Conservation (phyloP, 1,140 invertebrate species). For the Monochamus saltuarius region DNA sequence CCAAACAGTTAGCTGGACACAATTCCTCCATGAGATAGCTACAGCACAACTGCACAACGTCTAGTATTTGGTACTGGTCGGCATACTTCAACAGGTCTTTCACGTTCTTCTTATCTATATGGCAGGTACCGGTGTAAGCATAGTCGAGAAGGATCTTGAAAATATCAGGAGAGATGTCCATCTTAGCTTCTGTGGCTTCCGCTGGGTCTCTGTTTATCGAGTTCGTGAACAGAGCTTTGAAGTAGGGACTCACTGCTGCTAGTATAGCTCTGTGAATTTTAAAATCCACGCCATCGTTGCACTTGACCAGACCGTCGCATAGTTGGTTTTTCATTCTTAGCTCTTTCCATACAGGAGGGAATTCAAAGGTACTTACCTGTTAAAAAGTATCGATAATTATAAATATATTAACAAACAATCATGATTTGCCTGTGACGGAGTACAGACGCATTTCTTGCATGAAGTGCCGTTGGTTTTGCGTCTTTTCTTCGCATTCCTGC, state of each 20-base stretch:
- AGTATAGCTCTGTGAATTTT: conserved; percentile 66
- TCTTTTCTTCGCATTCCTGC: conserved; percentile 3
- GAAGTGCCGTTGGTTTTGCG: background rate
- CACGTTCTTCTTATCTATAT: conserved; percentile 61
- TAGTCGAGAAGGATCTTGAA: conserved; percentile 64
- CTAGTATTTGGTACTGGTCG: conserved; percentile 65
- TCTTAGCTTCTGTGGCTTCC: conserved; percentile 56
- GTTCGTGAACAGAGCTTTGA: conserved; percentile 65
- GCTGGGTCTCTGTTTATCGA: conserved; percentile 57
- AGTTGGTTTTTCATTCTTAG: conserved; percentile 60
- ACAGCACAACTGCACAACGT: conserved; percentile 66
- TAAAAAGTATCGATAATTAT: background rate
- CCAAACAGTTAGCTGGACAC: conserved; percentile 54
- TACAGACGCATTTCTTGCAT: conserved; percentile 11
- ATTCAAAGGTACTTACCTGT: conserved; percentile 49
- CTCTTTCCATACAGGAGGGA: conserved; percentile 65
- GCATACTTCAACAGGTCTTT: conserved; percentile 61
- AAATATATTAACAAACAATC: background rate
- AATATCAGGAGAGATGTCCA: conserved; percentile 55
- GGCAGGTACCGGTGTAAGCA: conserved; percentile 65
- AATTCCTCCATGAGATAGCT: conserved; percentile 56
- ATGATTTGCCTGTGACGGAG: conserved; percentile 5
- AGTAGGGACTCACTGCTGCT: conserved; percentile 67
- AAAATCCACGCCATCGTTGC: conserved; percentile 63
- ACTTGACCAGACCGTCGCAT: conserved; percentile 60